phyloP scores from a whole-genome alignment of 1,140 invertebrate genomes.

The Orchestia grillus region DNA sequence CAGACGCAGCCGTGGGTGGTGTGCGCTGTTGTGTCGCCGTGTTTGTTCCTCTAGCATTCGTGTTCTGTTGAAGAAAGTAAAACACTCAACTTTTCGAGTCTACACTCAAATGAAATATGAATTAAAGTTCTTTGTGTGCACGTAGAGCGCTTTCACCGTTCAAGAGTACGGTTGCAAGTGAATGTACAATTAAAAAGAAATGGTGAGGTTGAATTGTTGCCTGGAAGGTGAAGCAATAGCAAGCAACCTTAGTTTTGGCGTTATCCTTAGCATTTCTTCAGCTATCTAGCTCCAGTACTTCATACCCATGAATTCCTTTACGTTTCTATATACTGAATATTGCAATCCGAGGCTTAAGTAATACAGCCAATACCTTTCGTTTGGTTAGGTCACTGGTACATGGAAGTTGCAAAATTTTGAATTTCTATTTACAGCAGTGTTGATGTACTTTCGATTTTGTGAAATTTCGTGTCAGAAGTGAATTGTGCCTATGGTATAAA shows the following conservation, averaged over 20 bases:
- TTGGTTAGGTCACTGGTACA: not conserved
- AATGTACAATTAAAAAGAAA: conserved; percentile 25
- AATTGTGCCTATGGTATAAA: not conserved
- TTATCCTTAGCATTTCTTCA: not conserved
- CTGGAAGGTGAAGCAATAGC: conserved; percentile 23
- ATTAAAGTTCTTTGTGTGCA: not conserved
- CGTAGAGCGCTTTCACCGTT: not conserved
- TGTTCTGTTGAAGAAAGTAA: conserved; percentile 21
- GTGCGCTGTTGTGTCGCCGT: not conserved
- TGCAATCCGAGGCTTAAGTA: not conserved
- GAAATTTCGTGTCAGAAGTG: not conserved
- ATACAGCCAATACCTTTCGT: not conserved
- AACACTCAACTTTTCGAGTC: not conserved
- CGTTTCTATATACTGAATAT: not conserved
- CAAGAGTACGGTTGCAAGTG: not conserved
- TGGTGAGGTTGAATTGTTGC: not conserved
- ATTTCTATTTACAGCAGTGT: not conserved
- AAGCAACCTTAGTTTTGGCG: not conserved
- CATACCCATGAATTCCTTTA: not conserved
- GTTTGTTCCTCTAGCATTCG: conserved; percentile 39
- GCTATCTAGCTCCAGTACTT: not conserved
- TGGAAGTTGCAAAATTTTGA: not conserved
- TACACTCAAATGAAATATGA: not conserved
- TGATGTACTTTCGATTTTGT: not conserved
- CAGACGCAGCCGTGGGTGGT: not conserved